Percentiles rank a stretch among this genome's conserved stretches.
These are phyloP conservation scores for Agapornis roseicollis DNA, from an alignment of 2,113 vertebrate species.

Conservation along the genomic window DNA sequence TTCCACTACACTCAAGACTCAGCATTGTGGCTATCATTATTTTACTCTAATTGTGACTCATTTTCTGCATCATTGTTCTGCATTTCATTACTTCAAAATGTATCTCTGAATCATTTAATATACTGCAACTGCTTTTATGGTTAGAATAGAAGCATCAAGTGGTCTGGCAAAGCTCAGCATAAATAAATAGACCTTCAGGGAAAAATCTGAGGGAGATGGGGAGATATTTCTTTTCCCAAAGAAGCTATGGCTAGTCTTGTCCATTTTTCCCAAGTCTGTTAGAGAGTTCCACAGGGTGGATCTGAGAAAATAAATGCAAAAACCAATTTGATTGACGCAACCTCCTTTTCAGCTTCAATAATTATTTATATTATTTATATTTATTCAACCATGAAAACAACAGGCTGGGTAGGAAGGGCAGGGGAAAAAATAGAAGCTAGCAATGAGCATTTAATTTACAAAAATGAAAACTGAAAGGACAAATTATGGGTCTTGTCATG, in stretches of 20 bases:
- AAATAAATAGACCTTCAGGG: constrained; percentile 33
- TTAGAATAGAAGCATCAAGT: constrained; percentile 28
- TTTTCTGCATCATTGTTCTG: constrained; percentile 40
- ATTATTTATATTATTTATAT: constrained; percentile 17
- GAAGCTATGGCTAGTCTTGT: background rate
- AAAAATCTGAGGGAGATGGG: background rate
- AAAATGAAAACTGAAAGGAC: background rate
- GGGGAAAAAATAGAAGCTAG: background rate
- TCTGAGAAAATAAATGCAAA: constrained; percentile 12
- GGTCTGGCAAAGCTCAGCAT: constrained; percentile 54
- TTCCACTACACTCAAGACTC: background rate
- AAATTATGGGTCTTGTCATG: background rate
- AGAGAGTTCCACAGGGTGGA: background rate
- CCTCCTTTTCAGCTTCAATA: background rate
- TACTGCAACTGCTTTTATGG: background rate
- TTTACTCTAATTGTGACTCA: constrained; percentile 51
- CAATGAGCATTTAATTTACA: background rate
- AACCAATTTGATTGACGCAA: background rate
- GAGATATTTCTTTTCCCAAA: constrained; percentile 6
- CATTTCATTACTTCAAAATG: constrained; percentile 55
- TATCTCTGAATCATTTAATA: constrained; percentile 24
- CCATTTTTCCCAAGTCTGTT: background rate
- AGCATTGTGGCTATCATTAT: constrained; percentile 5
- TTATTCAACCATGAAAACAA: background rate
- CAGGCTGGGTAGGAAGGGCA: background rate